These are phyloP conservation scores for Tiliqua scincoides DNA, from an alignment of 2,113 vertebrate genomes.

Conservation along the genomic window DNA sequence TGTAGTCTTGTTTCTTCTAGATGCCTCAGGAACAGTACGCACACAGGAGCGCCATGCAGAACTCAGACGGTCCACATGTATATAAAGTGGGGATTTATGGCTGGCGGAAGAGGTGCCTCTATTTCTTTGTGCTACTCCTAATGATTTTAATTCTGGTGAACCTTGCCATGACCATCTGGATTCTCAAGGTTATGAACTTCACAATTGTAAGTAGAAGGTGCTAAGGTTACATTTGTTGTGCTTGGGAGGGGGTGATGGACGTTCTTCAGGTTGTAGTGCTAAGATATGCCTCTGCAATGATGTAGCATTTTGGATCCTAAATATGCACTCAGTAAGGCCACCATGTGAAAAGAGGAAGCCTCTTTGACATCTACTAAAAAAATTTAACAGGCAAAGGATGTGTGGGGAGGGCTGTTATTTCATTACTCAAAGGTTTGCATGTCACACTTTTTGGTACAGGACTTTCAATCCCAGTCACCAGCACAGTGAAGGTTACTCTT, in stretches of 20 bases:
- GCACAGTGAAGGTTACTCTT: neutral
- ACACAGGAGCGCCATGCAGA: slow-evolving; percentile 92
- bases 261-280: slow-evolving; percentile 27
- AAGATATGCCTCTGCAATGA: neutral
- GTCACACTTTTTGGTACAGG: neutral
- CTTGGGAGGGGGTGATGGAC: slow-evolving; percentile 35
- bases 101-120: slow-evolving; percentile 99
- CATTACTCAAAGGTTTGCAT: neutral
- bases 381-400: slow-evolving; percentile 3
- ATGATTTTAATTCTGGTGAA: slow-evolving; percentile 99
- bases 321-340: neutral
- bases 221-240: neutral
- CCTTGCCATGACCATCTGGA: slow-evolving; percentile 99
- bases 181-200: slow-evolving; percentile 99
- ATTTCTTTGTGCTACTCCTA: slow-evolving; percentile 97
- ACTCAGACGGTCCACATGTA: slow-evolving; percentile 92
- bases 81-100: slow-evolving; percentile 99
- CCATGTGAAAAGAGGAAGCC: neutral
- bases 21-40: slow-evolving; percentile 98
- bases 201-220: slow-evolving; percentile 91
- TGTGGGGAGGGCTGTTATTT: neutral
- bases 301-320: neutral
- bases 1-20: slow-evolving; percentile 75
- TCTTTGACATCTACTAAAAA: slow-evolving; percentile 20
- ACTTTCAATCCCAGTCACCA: neutral